A percentile compares a stretch with the other conserved stretches of the same genome.
phyloP scores from a whole-genome alignment of 2,888 invertebrate genomes.

The Acanthacorydalis orientalis region DNA sequence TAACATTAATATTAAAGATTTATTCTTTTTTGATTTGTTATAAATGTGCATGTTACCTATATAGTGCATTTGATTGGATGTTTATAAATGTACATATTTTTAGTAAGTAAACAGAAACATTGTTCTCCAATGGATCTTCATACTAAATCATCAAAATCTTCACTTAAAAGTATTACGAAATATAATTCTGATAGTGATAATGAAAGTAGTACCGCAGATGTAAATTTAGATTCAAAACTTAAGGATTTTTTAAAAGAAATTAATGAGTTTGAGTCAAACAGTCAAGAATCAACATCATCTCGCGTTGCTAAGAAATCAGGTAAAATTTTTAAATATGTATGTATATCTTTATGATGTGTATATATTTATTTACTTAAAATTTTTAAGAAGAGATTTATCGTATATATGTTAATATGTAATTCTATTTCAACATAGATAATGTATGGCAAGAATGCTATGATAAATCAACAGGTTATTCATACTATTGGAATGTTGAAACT shows the following conservation, averaged over 20 bases:
- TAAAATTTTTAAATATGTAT: neutral
- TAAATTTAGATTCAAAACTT: conserved; percentile 20
- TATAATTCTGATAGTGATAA: no score
- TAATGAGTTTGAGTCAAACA: conserved; percentile 21
- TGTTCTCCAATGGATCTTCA: neutral
- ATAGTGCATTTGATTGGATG: no score
- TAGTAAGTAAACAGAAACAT: neutral
- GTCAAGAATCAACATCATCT: conserved; percentile 5
- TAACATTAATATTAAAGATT: no score
- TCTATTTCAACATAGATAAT: conserved; percentile 16
- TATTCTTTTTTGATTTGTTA: no score
- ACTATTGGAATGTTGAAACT: conserved; percentile 46
- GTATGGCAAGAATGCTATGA: conserved; percentile 50
- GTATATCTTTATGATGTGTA: no score
- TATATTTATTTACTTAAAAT: no score
- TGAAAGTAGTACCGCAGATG: neutral
- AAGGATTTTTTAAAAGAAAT: conserved; percentile 27
- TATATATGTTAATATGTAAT: neutral
- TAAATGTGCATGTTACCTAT: no score
- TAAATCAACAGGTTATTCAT: conserved; percentile 39
- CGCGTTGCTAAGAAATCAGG: conserved; percentile 9
- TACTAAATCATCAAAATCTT: neutral
- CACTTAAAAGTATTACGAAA: no score
- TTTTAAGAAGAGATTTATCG: neutral
- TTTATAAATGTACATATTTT: no score